Evolutionary conservation across 2,113 vertebrate genomes (phyloP), one percentile per base, ranked within the genome.

Genomic region (Galbula dea): DNA sequence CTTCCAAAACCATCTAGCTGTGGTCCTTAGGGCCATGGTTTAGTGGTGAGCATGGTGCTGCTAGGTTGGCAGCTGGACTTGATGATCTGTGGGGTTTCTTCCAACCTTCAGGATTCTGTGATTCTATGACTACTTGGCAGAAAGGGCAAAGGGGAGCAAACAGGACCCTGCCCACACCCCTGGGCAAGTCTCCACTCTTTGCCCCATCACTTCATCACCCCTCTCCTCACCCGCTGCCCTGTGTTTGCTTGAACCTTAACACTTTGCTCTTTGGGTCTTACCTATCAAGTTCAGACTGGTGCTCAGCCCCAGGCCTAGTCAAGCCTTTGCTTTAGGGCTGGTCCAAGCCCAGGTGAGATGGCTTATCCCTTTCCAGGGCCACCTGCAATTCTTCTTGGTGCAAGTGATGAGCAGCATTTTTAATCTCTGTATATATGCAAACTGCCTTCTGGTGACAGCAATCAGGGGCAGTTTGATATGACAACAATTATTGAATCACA

Each of bases 331-430:
- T 77, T 17, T 43, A 62, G 59, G 65, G 36, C 37, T 55, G 57
- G 9, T 0, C 2, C 3, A 0, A 49, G 12, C 1, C 52, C 27
- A 3, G 26, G 11, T 0, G 1, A 61, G 78, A 59, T 1, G 2
- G 9, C 11, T 3, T 1, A 14, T 3, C 43, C 55, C 14, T 41
- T 34, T 46, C 58, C 55, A 26, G 51, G 18, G 15, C 32, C 43
- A 0, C 34, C 63, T 37, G 3, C 13, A 3, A 2, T 0, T 16
- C 18, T 27, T 52, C 22, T 23, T 3, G 30, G 39, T 59, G 36
- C 63, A 14, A 32, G 27, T 7, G 37, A 59, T 7, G 11, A 3
- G 49, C 24, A 17, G 83, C 29, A 8, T 39, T 69, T 87, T 41
- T 12, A n/a, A 57, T n/a, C 49, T 81, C 21, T 14, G 15, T 32